Percentiles rank a stretch among this genome's conserved stretches.
phyloP scores from a whole-genome alignment of 2,888 invertebrate species.

The Lepidochrysops patricia region DNA sequence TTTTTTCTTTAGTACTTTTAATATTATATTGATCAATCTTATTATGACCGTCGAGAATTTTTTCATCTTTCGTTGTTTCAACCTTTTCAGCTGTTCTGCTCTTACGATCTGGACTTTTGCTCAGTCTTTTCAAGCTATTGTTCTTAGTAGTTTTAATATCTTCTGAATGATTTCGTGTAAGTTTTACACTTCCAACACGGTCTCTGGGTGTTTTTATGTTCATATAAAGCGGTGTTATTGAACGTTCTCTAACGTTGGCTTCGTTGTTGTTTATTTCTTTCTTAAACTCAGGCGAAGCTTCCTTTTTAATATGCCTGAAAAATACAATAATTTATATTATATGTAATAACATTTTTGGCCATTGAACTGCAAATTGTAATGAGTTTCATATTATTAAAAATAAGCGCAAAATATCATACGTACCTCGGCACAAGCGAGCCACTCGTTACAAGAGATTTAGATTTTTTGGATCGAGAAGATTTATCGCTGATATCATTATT shows the following conservation, averaged over 20 bases:
- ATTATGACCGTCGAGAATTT: background rate
- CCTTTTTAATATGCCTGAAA: background rate
- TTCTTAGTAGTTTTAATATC: background rate
- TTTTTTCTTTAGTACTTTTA: constrained; percentile 3
- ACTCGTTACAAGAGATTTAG: background rate
- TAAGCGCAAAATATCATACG: too few relatives aligned
- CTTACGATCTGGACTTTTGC: background rate
- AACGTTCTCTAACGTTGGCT: background rate
- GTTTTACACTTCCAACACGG: background rate
- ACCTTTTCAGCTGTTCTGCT: background rate
- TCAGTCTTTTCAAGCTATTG: background rate
- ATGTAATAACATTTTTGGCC: too few relatives aligned
- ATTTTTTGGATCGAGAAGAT: background rate
- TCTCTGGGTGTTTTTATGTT: background rate
- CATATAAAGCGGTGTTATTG: constrained; percentile 8
- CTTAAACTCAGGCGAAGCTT: background rate
- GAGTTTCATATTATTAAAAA: too few relatives aligned
- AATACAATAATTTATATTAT: background rate
- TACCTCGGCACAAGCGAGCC: background rate
- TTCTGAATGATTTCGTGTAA: constrained; percentile 18
- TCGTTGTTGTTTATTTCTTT: constrained; percentile 17
- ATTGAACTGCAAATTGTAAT: too few relatives aligned
- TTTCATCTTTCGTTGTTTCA: background rate
- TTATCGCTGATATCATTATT: background rate
- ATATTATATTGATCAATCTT: background rate